Evolutionary conservation across 2,113 vertebrate genomes (phyloP).

Genomic region (Mus pahari): DNA sequence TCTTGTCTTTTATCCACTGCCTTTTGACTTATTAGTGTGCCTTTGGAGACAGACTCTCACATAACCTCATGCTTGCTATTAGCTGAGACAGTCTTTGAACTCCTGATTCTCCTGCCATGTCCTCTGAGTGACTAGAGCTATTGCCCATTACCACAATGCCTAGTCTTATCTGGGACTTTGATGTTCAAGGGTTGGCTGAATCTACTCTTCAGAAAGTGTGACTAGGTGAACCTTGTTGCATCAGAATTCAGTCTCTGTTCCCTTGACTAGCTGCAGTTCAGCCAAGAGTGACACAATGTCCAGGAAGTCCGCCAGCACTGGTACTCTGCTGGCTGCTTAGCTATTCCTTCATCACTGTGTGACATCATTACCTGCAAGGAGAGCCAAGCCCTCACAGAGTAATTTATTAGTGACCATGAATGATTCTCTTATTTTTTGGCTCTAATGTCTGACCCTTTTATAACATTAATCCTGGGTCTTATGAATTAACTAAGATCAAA

Average conservation of each 20-base stretch:
- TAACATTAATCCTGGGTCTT: slow-evolving; percentile 74
- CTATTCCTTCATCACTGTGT: slow-evolving; percentile 78
- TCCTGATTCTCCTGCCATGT: not conserved
- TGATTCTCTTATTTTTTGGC: slow-evolving; percentile 65
- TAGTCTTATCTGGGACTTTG: not conserved
- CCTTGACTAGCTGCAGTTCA: not conserved
- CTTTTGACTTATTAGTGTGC: not conserved
- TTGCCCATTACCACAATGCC: not conserved
- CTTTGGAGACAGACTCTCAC: not conserved
- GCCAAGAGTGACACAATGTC: slow-evolving; percentile 74
- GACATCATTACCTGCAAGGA: slow-evolving; percentile 77
- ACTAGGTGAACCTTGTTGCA: not conserved
- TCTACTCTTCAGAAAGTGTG: not conserved
- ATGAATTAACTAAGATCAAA: slow-evolving; percentile 79
- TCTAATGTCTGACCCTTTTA: slow-evolving; percentile 75
- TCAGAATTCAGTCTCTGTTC: slow-evolving; percentile 50
- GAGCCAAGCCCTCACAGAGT: slow-evolving; percentile 71
- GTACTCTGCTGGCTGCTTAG: slow-evolving; percentile 74
- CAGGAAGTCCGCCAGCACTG: not conserved
- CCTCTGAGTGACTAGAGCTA: not conserved
- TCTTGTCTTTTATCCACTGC: not conserved
- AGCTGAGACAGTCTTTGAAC: not conserved
- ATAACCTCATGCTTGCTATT: no score
- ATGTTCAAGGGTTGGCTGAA: not conserved
- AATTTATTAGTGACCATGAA: slow-evolving; percentile 78